These are phyloP conservation scores for human (Homo sapiens) DNA, from an alignment of 2,113 vertebrate species.

Conservation along the genomic window GRCh38 chrX:96819501-96820000, in stretches of 20 bases:
- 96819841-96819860: not conserved
- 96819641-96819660: not conserved
- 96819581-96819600: not conserved
- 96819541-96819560: not conserved
- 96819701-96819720: not conserved
- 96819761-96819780: not conserved
- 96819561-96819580: not conserved
- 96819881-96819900: not conserved
- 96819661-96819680: slow-evolving; percentile 11
- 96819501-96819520: not conserved
- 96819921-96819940: not conserved
- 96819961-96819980: not conserved
- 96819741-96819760: not conserved
- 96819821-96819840: not conserved
- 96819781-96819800: not conserved
- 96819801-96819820: not conserved
- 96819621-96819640: not conserved
- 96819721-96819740: not conserved
- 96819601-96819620: not conserved
- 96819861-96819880: not conserved
- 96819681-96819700: not conserved
- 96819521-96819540: not conserved
- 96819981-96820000: not conserved
- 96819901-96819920: not conserved
- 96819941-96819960: not conserved